Evolutionary conservation across 2,888 invertebrate genomes (phyloP), one percentile per base, ranked within the genome.

Genomic region (Trichogramma evanescens): DNA sequence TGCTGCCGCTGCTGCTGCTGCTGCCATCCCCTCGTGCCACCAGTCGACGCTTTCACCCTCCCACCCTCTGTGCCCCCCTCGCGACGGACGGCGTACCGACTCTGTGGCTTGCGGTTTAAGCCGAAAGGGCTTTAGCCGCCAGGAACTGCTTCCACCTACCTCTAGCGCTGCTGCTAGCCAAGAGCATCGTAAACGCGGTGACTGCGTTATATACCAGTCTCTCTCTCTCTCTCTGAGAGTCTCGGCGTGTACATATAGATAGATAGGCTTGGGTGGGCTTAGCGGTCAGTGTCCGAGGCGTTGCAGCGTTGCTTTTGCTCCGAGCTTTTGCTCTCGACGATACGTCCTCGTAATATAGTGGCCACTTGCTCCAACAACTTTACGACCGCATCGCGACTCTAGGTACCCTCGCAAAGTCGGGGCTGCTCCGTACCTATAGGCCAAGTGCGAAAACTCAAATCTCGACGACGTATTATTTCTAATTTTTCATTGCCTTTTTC

Each of bases 281-380:
- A 76, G 76, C 70, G 77, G 76, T 76, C 70, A 70, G 68, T 69
- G 70, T 70, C 66, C 68, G 54, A 53, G 38, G 50, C 7, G 50
- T 10, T n/a, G 13, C 6, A n/a, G 5, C 9, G 39, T 26, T 26
- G 26, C 26, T 26, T 26, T 26, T 26, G 26, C 26, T 26, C 3
- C 26, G 26, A 26, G 26, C 26, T 26, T 26, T 26, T 26, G 26
- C 26, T 39, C 46, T 42, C 26, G 46, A 10, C 54, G n/a, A 13
- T n/a, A 4, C 10, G 68, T 26, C 71, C 71, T 72, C 69, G 72
- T 72, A 73, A 72, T 72, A 72, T 73, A 74, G 73, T 74, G 72
- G 73, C 74, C 75, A 72, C 73, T 69, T 69, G 68, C 57, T 57
- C 63, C 66, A 66, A 65, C 62, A 65, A 63, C 64, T 62, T 54